Conservation (phyloP, 1,140 invertebrate genomes). For the Stegodyphus mimosarum region DNA sequence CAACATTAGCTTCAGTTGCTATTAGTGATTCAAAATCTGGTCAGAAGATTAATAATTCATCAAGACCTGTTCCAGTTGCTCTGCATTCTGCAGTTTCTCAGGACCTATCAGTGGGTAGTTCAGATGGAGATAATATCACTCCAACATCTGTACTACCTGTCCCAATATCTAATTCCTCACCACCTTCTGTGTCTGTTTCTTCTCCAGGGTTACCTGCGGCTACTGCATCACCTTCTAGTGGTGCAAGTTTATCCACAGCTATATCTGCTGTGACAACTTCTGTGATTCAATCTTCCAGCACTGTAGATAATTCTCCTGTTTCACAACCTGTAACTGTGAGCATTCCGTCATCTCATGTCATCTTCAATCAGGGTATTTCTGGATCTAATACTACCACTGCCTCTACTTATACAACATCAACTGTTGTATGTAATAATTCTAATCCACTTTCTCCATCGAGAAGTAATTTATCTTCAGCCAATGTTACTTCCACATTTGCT, state of each 20-base stretch:
- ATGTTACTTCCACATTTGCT: conserved; percentile 34
- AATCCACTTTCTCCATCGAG: conserved; percentile 36
- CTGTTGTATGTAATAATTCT: conserved; percentile 42
- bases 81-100: conserved; percentile 36
- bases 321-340: conserved; percentile 43
- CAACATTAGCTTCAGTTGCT: conserved; percentile 61
- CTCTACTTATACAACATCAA: conserved; percentile 29
- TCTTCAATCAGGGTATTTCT: conserved; percentile 47
- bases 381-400: conserved; percentile 19
- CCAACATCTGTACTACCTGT: conserved; percentile 18
- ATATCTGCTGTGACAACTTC: conserved; percentile 55
- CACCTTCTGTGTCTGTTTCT: conserved; percentile 11
- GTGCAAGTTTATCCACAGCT: conserved; percentile 16
- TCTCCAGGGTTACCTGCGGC: conserved; percentile 12
- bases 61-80: background rate
- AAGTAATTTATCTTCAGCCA: conserved; percentile 18
- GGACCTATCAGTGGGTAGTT: conserved; percentile 31
- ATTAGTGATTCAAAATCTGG: conserved; percentile 59
- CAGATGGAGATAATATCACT: conserved; percentile 21
- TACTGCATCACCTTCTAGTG: conserved; percentile 2
- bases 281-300: conserved; percentile 57
- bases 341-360: conserved; percentile 58
- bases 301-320: conserved; percentile 33
- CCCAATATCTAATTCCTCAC: conserved; percentile 15
- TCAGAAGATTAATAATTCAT: conserved; percentile 8